phyloP scores from a whole-genome alignment of 2,888 invertebrate genomes.

The Xylota segnis region DNA sequence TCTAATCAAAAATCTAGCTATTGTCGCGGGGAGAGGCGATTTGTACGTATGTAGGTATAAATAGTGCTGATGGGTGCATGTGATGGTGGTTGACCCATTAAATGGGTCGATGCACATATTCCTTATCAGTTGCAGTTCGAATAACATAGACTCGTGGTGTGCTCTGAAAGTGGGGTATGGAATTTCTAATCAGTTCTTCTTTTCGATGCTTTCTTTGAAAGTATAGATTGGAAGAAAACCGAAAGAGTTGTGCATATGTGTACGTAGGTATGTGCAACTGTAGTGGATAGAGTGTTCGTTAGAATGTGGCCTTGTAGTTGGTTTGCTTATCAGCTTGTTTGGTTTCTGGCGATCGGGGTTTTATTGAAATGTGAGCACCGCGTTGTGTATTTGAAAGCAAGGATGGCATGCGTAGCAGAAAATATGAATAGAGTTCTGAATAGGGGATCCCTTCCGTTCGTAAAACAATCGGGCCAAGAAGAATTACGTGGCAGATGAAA shows the following conservation, averaged over 20 bases:
- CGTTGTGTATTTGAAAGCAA: too few relatives aligned
- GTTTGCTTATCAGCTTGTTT: background rate
- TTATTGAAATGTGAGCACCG: background rate
- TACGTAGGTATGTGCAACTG: background rate
- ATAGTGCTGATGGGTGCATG: constrained; percentile 21
- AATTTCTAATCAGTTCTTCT: constrained; percentile 66
- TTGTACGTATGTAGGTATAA: background rate
- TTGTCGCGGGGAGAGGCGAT: constrained; percentile 38
- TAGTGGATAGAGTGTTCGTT: constrained; percentile 4
- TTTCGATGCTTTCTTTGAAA: constrained; percentile 32
- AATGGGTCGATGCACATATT: constrained; percentile 69
- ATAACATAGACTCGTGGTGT: constrained; percentile 60
- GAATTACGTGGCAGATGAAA: too few relatives aligned
- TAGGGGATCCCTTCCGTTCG: too few relatives aligned
- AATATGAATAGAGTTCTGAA: too few relatives aligned
- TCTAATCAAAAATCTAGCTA: constrained; percentile 63
- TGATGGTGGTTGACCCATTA: constrained; percentile 65
- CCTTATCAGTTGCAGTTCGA: constrained; percentile 73
- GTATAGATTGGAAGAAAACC: background rate
- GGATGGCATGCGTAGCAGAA: too few relatives aligned
- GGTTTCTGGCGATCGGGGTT: background rate
- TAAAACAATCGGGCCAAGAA: too few relatives aligned
- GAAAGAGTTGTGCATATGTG: background rate
- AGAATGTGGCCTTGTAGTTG: constrained; percentile 23
- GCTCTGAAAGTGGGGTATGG: constrained; percentile 65